Evolutionary conservation across 2,888 invertebrate genomes (phyloP).

Genomic region (Volucella inanis): DNA sequence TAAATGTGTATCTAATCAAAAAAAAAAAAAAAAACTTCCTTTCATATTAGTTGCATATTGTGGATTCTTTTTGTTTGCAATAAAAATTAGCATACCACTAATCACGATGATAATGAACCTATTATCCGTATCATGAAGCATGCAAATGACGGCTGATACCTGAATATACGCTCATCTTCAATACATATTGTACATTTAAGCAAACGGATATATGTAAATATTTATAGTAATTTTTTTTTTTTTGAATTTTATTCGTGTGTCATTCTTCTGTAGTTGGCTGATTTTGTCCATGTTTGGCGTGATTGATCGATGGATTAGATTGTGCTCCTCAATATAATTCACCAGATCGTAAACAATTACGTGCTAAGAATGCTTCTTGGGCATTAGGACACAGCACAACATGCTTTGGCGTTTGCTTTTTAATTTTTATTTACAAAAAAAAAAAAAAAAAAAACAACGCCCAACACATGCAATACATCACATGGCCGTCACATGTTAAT

Average conservation of each 20-base stretch:
- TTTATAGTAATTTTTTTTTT: neutral
- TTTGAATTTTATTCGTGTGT: conserved; percentile 15
- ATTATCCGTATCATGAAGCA: conserved; percentile 67
- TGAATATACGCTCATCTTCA: conserved; percentile 54
- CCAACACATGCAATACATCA: conserved; percentile 46
- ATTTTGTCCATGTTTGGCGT: neutral
- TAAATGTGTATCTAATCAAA: neutral
- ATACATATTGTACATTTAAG: neutral
- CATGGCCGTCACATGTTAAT: conserved; percentile 55
- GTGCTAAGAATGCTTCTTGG: conserved; percentile 51
- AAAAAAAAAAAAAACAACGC: conserved; percentile 14
- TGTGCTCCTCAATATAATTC: conserved; percentile 48
- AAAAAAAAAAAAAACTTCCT: neutral
- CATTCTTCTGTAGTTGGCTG: neutral
- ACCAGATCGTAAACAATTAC: conserved; percentile 69
- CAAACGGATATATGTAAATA: too few species aligned
- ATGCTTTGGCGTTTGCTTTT: neutral
- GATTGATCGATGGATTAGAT: conserved; percentile 68
- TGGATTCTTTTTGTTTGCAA: conserved; percentile 47
- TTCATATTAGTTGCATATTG: conserved; percentile 51
- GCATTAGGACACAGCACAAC: neutral
- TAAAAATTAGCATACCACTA: conserved; percentile 61
- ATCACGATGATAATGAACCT: conserved; percentile 59
- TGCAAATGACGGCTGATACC: conserved; percentile 64
- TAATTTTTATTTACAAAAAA: neutral